Evolutionary conservation across 2,113 vertebrate genomes (phyloP).

Genomic region (Ptilorrhoa leucosticta): DNA sequence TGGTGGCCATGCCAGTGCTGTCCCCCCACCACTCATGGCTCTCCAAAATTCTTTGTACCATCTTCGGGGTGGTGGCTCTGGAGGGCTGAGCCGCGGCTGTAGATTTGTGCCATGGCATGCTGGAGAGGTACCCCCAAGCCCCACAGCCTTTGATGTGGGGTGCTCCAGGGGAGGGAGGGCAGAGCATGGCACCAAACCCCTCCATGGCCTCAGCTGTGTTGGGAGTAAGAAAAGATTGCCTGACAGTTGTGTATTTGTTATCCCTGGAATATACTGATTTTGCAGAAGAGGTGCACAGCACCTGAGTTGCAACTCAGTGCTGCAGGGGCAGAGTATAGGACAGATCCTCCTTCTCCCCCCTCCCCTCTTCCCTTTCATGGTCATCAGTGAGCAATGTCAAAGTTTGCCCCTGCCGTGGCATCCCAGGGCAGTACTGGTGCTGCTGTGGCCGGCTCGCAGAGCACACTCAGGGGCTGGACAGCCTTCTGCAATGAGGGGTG

Average conservation of each 20-base stretch:
- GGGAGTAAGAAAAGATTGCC: background rate
- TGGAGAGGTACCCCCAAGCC: background rate
- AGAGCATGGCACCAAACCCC: background rate
- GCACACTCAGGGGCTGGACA: background rate
- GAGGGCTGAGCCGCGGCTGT: conserved; percentile 46
- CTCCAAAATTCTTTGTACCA: conserved; percentile 66
- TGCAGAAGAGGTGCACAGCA: background rate
- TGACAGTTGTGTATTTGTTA: background rate
- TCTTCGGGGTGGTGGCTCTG: conserved; percentile 48
- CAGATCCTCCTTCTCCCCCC: background rate
- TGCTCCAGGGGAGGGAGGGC: background rate
- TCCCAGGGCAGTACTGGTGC: background rate
- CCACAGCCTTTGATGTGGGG: background rate
- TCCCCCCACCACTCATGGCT: background rate
- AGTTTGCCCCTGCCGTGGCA: fast-evolving
- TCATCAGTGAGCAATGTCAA: background rate
- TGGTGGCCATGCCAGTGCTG: background rate
- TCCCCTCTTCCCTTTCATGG: background rate
- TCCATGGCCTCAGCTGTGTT: background rate
- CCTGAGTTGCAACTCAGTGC: background rate
- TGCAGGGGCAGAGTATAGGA: background rate
- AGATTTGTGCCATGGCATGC: background rate
- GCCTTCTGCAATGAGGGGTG: background rate
- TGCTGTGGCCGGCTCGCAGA: background rate
- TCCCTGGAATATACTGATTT: background rate